These are phyloP conservation scores for Oncorhynchus tshawytscha DNA, from an alignment of 2,113 vertebrate species.

Conservation along the genomic window DNA sequence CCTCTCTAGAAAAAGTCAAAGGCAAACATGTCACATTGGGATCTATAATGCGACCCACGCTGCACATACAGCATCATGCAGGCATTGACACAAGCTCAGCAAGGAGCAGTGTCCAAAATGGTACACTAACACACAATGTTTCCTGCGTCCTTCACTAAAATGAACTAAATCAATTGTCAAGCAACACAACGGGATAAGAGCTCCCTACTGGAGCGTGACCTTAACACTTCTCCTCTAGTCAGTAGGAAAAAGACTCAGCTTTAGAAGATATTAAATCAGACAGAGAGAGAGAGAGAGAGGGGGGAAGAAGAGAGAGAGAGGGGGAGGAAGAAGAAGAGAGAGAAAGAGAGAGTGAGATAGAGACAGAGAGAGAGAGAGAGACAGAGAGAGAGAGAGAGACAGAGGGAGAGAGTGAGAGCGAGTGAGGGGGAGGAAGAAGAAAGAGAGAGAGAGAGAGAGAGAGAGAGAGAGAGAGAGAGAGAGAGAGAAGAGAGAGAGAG, in stretches of 20 bases:
- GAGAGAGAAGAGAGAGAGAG: rapidly evolving
- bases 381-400: too few relatives aligned
- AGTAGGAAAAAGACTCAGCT: too few relatives aligned
- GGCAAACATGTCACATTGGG: background rate
- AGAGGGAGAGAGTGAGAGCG: too few relatives aligned
- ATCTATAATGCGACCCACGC: too few relatives aligned
- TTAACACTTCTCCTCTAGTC: slow-evolving; percentile 49
- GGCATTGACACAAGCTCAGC: slow-evolving; percentile 2
- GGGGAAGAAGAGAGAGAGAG: rapidly evolving
- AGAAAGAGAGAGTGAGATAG: too few relatives aligned
- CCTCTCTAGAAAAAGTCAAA: background rate
- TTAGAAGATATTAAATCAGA: slow-evolving; percentile 39
- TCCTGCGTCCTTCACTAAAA: slow-evolving; percentile 53
- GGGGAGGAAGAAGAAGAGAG: too few relatives aligned
- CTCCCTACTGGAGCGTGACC: slow-evolving; percentile 67
- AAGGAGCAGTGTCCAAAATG: slow-evolving; percentile 48
- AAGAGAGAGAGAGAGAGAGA: too few relatives aligned
- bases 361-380: too few relatives aligned
- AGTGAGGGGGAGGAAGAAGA: rapidly evolving
- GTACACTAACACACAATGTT: slow-evolving; percentile 32
- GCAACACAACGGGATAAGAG: slow-evolving; percentile 46
- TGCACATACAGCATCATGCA: background rate
- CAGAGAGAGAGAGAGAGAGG: background rate
- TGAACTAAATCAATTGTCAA: slow-evolving; percentile 68
- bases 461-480: too few relatives aligned